phyloP scores from a whole-genome alignment of 2,113 vertebrate species.

The Ptychochromis oligacanthus region DNA sequence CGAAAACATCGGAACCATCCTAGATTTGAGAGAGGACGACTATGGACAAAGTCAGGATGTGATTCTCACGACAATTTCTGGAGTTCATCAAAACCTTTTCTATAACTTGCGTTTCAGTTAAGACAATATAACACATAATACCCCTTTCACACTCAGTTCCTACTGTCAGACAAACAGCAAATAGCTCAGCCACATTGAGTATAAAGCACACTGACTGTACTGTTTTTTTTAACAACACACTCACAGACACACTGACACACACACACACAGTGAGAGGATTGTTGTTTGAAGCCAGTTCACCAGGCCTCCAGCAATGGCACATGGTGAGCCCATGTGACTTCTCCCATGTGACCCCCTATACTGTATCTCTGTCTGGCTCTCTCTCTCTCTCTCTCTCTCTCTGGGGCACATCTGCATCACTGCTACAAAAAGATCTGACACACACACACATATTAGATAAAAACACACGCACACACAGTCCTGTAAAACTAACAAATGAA shows the following conservation, averaged over 20 bases:
- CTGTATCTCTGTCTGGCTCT: conserved; percentile 1
- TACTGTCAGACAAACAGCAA: background rate
- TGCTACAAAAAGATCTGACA: conserved; percentile 18
- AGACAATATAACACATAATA: background rate
- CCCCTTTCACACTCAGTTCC: background rate
- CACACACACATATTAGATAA: conserved; percentile 17
- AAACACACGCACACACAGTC: background rate
- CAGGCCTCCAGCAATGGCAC: conserved; percentile 66
- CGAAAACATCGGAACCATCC: background rate
- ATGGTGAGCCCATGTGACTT: conserved; percentile 75
- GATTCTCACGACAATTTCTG: background rate
- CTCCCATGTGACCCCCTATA: conserved; percentile 59
- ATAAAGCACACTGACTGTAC: conserved; percentile 1
- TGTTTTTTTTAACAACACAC: conserved; percentile 7
- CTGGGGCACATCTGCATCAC: conserved; percentile 53
- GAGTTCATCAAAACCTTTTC: no score
- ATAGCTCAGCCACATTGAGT: conserved; percentile 25
- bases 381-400: conserved; percentile 12
- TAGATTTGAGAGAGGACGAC: background rate
- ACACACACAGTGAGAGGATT: conserved; percentile 55
- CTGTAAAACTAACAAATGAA: background rate
- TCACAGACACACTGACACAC: conserved; percentile 17
- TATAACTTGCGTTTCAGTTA: background rate
- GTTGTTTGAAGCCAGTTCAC: conserved; percentile 50
- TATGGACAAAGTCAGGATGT: background rate